These are phyloP conservation scores for Thrips palmi DNA, from an alignment of 1,140 invertebrate species.

Conservation along the genomic window DNA sequence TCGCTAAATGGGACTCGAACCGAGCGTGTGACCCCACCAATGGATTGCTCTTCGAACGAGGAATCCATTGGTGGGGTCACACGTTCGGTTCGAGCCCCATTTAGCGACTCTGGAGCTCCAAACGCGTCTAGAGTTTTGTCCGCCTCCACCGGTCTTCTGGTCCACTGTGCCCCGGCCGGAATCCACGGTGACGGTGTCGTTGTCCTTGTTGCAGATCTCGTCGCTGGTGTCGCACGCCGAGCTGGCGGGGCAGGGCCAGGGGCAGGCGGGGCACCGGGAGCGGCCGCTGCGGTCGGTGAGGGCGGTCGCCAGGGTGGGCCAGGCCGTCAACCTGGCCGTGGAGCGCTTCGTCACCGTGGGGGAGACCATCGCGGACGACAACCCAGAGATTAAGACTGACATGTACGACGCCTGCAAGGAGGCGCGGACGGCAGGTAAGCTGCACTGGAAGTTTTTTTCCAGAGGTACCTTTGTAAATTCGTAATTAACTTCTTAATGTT, in stretches of 20 bases:
- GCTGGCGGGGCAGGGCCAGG: conserved; percentile 29
- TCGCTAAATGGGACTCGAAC: too few relatives aligned
- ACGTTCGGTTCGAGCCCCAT: too few relatives aligned
- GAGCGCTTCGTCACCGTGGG: conserved; percentile 95
- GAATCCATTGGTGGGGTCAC: too few relatives aligned
- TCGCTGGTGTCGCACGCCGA: conserved; percentile 57
- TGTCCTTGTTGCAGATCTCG: conserved; percentile 55
- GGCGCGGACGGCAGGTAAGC: conserved; percentile 76
- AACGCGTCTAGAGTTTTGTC: too few relatives aligned
- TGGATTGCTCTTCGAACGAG: too few relatives aligned
- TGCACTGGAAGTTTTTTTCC: too few relatives aligned
- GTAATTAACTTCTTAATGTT: too few relatives aligned
- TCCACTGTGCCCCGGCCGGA: too few relatives aligned
- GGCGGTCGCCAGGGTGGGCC: conserved; percentile 80
- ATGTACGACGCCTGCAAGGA: conserved; percentile 90
- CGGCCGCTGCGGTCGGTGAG: conserved; percentile 28
- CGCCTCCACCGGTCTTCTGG: too few relatives aligned
- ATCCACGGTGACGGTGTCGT: not conserved
- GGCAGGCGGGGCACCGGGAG: conserved; percentile 29
- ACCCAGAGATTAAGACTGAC: conserved; percentile 86
- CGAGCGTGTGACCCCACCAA: too few relatives aligned
- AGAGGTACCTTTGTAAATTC: too few relatives aligned
- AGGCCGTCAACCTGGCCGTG: conserved; percentile 88
- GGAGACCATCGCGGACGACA: conserved; percentile 95
- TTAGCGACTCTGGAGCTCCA: too few relatives aligned